These are phyloP conservation scores for Myathropa florea DNA, from an alignment of 2,888 invertebrate species.

Conservation along the genomic window DNA sequence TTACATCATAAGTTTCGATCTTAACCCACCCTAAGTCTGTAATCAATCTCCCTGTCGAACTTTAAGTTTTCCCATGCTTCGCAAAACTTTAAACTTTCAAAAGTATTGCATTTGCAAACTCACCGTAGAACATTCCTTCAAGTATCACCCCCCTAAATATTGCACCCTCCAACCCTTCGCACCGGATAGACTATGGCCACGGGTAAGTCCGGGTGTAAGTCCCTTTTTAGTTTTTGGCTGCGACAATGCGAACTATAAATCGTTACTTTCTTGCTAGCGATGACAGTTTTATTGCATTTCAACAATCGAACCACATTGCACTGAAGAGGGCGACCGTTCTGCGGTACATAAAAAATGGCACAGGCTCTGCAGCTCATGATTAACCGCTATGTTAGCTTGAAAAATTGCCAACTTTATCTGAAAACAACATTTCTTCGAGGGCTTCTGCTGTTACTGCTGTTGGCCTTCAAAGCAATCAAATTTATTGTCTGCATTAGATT, in stretches of 20 bases:
- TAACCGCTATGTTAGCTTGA: conserved; percentile 53
- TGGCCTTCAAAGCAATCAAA: conserved; percentile 21
- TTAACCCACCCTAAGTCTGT: neutral
- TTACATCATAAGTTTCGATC: neutral
- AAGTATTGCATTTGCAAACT: neutral
- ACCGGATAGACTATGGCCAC: neutral
- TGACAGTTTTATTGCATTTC: conserved; percentile 66
- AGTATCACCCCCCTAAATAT: neutral
- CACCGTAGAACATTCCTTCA: neutral
- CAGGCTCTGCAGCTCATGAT: conserved; percentile 49
- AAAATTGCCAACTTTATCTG: conserved; percentile 52
- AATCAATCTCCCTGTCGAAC: neutral
- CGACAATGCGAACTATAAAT: conserved; percentile 53
- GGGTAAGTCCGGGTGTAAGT: neutral
- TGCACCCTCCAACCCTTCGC: neutral
- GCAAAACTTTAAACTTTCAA: neutral
- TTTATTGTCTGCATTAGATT: conserved; percentile 28
- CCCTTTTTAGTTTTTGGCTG: conserved; percentile 37
- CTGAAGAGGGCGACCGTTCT: neutral
- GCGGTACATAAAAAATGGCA: conserved; percentile 26
- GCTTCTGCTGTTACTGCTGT: neutral
- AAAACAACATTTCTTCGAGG: conserved; percentile 20
- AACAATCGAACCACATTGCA: conserved; percentile 65
- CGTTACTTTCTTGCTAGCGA: conserved; percentile 34
- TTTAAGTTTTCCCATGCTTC: neutral